These are phyloP conservation scores for Glossophaga mutica DNA, from an alignment of 2,797 vertebrate genomes.

Conservation along the genomic window DNA sequence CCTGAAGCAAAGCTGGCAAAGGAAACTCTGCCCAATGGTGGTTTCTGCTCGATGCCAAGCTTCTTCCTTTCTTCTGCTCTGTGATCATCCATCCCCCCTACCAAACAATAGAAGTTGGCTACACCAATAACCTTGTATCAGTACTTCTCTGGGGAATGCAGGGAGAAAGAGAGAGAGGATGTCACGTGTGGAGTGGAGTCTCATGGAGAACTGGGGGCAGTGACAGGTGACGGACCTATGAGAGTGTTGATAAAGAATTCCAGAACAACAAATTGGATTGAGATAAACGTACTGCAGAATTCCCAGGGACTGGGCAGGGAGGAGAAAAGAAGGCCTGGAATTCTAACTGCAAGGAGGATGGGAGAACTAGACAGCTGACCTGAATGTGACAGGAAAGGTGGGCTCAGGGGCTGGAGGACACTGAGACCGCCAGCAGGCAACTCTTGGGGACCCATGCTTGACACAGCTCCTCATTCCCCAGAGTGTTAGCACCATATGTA, in stretches of 20 bases:
- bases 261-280: neutral
- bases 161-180: neutral
- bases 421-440: neutral
- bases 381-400: neutral
- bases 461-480: neutral
- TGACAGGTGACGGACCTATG: too few relatives aligned
- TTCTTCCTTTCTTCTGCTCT: neutral
- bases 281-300: neutral
- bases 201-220: neutral
- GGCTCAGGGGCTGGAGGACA: neutral
- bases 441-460: neutral
- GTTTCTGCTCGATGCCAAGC: neutral
- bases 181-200: neutral
- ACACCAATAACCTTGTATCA: neutral
- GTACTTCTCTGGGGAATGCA: neutral
- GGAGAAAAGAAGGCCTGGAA: neutral
- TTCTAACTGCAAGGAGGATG: neutral
- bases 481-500: fast-evolving
- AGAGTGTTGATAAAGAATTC: neutral
- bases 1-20: neutral
- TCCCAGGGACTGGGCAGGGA: neutral
- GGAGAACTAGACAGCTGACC: too few relatives aligned
- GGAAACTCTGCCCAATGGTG: neutral
- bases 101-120: fast-evolving
- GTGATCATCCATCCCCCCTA: fast-evolving